phyloP scores from a whole-genome alignment of 2,888 invertebrate genomes.

The Eupithecia dodoneata region DNA sequence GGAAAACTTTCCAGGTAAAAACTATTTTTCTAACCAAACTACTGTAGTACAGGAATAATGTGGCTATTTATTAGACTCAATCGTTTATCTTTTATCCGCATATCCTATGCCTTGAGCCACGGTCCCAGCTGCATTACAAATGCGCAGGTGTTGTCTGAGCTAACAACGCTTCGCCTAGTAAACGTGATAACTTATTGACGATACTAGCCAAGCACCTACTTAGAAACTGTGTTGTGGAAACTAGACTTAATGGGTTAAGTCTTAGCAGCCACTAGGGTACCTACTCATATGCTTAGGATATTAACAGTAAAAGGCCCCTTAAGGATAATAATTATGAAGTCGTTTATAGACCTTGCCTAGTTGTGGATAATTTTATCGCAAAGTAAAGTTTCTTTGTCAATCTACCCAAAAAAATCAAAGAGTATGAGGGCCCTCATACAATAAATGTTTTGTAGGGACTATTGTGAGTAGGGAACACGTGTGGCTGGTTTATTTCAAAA shows the following conservation, averaged over 20 bases:
- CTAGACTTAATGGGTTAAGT: background rate
- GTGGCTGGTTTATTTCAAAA: no score
- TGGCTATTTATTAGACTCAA: background rate
- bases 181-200: slow-evolving; percentile 31
- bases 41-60: no score
- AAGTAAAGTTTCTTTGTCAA: background rate
- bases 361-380: background rate
- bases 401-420: background rate
- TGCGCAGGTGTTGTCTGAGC: slow-evolving; percentile 38
- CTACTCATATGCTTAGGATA: background rate
- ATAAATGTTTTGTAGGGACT: background rate
- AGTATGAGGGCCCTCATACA: background rate
- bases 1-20: no score
- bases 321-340: background rate
- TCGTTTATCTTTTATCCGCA: background rate
- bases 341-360: background rate
- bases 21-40: no score
- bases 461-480: no score
- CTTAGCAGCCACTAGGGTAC: background rate
- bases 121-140: slow-evolving; percentile 19
- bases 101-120: background rate
- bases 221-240: slow-evolving; percentile 4
- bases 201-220: slow-evolving; percentile 4
- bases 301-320: background rate
- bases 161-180: slow-evolving; percentile 34